Conservation (phyloP, 2,888 invertebrate species). For the Trypoxylon attenuatum region DNA sequence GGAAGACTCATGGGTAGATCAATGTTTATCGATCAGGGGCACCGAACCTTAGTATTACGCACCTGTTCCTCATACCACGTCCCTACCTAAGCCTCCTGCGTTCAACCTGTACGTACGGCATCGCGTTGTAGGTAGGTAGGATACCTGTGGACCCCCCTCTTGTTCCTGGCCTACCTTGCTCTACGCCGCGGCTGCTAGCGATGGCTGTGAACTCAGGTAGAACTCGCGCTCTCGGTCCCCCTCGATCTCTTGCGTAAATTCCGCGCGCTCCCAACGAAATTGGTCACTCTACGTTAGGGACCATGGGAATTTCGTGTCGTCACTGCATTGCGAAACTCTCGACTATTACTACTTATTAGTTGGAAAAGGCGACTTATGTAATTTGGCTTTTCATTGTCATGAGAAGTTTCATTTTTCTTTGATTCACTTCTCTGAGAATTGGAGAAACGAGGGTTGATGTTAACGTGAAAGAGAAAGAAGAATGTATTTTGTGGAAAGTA, state of each 20-base stretch:
- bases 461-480: too few species aligned
- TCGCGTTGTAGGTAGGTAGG: conserved; percentile 63
- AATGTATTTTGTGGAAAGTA: too few species aligned
- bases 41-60: conserved; percentile 52
- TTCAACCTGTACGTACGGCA: conserved; percentile 71
- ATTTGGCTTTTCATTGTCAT: too few species aligned
- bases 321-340: neutral
- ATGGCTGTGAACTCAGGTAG: conserved; percentile 11
- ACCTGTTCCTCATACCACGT: conserved; percentile 66
- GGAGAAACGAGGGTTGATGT: too few species aligned
- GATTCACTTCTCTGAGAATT: too few species aligned
- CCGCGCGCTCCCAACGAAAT: neutral
- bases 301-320: neutral
- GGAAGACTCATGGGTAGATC: conserved; percentile 7
- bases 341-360: neutral
- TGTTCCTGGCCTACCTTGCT: conserved; percentile 75
- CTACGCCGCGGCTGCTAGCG: conserved; percentile 74
- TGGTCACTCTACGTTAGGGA: neutral
- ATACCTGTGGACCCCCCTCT: conserved; percentile 51
- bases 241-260: neutral
- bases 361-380: neutral
- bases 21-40: conserved; percentile 43
- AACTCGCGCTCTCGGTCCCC: neutral
- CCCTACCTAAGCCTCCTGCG: conserved; percentile 66
- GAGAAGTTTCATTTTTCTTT: too few species aligned